A percentile compares a stretch with the other conserved stretches of the same genome.
Conservation (phyloP, 1,140 invertebrate genomes). For the Muscidifurax raptorellus region DNA sequence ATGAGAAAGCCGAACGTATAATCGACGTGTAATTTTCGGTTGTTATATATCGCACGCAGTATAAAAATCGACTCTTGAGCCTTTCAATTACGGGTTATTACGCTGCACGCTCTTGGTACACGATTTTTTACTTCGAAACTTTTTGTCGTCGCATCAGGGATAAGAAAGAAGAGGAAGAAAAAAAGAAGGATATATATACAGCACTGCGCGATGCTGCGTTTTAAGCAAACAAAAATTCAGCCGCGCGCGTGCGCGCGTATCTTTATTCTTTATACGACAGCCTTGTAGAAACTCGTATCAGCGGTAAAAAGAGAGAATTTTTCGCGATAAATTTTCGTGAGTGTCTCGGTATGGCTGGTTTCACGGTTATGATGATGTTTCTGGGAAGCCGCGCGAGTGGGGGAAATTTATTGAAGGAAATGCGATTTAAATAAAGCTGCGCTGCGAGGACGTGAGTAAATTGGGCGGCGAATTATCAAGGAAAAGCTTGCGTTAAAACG, state of each 20-base stretch:
- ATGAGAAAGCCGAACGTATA: slow-evolving; percentile 27
- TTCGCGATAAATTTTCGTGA: slow-evolving; percentile 33
- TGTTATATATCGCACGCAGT: neutral
- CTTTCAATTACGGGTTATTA: slow-evolving; percentile 68
- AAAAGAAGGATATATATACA: neutral
- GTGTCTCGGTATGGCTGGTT: neutral
- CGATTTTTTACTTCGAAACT: slow-evolving; percentile 26
- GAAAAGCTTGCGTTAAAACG: neutral
- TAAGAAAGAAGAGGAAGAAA: neutral
- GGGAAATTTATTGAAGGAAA: slow-evolving; percentile 11
- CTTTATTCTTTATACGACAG: slow-evolving; percentile 34
- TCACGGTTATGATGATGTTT: slow-evolving; percentile 10
- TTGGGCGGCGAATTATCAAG: neutral
- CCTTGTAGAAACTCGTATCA: slow-evolving; percentile 1
- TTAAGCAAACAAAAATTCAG: slow-evolving; percentile 9
- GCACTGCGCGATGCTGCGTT: neutral
- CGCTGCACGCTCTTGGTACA: slow-evolving; percentile 54
- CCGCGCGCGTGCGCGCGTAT: neutral
- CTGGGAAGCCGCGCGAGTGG: neutral
- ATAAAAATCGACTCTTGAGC: neutral
- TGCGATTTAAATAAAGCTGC: slow-evolving; percentile 10
- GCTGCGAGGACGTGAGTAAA: neutral
- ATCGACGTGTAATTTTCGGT: slow-evolving; percentile 43
- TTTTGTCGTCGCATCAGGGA: slow-evolving; percentile 50
- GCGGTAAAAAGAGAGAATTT: slow-evolving; percentile 37